Base-by-base conservation (phyloP, 2,888 invertebrate species). In the Abscondita cerata region DNA sequence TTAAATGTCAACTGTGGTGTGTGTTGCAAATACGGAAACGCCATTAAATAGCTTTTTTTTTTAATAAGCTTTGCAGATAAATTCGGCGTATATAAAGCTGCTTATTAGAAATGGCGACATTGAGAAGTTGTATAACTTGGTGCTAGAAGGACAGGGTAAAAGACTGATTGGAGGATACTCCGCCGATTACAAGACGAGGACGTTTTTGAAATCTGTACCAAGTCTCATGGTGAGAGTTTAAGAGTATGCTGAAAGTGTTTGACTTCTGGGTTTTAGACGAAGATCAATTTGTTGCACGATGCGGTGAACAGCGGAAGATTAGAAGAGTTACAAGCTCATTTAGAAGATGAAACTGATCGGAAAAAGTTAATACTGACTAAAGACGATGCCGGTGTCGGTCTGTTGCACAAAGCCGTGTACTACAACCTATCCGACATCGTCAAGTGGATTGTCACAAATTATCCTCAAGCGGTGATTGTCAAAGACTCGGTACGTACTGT, bases 341-440 rank as follows among this genome's bases (percentile, higher is more conserved):
- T 81, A 52, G 83, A 76, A 78, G 84, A 75, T 75, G 82, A 77
- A 64, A 82, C 73, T 55, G 74, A 76, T 18, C 75, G 76, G 55
- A 86, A 86, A 72, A 86, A 84, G 68, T 75, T 87, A 59, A 84
- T 84, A 0, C 71, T 83, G 41, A 88, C 90, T 50, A 87, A 87
- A 70, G 91, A 92, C 76, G 84, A 86, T 52, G 84, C 87, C 0
- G 91, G 91, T 0, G 87, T 86, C 9, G 89, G 90, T 0, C 81
- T 94, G 36, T 81, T 94, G 19, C 93, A 94, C 78, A 93, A 93
- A 72, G 92, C 93, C 0, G 87, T 93, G 11, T 90, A 88, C 76
- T 87, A 89, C 76, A 90, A 89, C 76, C 87, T 88, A 72, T 85
- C 83, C 69, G 88, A 90, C 65, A 88, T 93, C 61, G 85, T 89